Conservation (phyloP, 2,113 vertebrate species). For the Eurypyga helias region DNA sequence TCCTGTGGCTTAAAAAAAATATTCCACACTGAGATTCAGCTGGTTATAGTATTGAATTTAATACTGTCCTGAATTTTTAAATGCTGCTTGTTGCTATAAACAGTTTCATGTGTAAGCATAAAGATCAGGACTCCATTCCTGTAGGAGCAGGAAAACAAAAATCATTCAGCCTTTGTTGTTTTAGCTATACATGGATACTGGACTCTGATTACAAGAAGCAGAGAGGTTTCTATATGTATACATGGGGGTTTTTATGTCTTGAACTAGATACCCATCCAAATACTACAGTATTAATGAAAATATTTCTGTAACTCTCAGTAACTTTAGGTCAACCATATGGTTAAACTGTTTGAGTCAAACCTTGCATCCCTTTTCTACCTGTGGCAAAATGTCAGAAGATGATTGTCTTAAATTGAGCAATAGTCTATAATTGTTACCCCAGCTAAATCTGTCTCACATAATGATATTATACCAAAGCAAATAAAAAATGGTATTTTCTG, state of each 20-base stretch:
- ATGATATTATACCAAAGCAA: neutral
- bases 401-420: neutral
- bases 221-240: neutral
- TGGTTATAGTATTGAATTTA: neutral
- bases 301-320: neutral
- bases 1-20: neutral
- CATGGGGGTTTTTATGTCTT: neutral
- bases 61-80: neutral
- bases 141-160: neutral
- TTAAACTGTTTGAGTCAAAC: neutral
- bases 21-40: neutral
- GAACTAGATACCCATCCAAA: neutral
- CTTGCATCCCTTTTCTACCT: neutral
- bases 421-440: neutral
- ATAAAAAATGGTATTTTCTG: neutral
- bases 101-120: neutral
- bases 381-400: neutral
- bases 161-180: neutral
- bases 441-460: neutral
- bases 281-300: neutral
- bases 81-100: neutral
- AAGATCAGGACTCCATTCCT: neutral
- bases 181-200: neutral
- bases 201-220: neutral
- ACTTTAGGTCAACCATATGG: neutral